Percentiles rank a stretch among this genome's conserved stretches.
Evolutionary conservation across 2,797 vertebrate genomes (phyloP).

Genomic region (Thaleichthys pacificus): DNA sequence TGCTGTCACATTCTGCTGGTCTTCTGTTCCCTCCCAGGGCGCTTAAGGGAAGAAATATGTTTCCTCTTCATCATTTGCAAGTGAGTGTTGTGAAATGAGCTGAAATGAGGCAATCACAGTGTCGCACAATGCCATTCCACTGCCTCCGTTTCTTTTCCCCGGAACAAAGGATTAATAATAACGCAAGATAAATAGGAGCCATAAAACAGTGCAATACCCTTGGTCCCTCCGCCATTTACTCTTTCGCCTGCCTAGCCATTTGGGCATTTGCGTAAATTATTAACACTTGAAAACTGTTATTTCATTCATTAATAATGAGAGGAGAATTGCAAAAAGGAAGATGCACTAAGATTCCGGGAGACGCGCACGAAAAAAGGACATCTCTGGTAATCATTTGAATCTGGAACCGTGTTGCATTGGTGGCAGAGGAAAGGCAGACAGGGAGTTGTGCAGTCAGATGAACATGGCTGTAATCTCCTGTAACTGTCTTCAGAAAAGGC

Average conservation of each 20-base stretch:
- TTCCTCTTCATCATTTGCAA: constrained; percentile 23
- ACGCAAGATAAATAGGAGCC: constrained; percentile 71
- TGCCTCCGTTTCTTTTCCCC: constrained; percentile 44
- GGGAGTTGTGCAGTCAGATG: constrained; percentile 47
- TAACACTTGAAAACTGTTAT: constrained; percentile 80
- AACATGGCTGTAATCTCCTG: constrained; percentile 24
- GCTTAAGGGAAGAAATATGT: constrained; percentile 4
- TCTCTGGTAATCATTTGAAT: constrained; percentile 57
- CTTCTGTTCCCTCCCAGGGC: constrained; percentile 4
- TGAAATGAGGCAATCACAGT: constrained; percentile 33
- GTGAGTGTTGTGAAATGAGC: constrained; percentile 33
- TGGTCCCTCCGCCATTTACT: constrained; percentile 72
- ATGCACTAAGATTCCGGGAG: constrained; percentile 49
- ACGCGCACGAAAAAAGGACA: constrained; percentile 36
- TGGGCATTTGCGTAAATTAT: constrained; percentile 80
- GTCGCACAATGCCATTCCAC: constrained; percentile 19
- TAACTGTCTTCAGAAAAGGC: constrained; percentile 27
- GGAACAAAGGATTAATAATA: constrained; percentile 76
- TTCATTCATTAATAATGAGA: constrained; percentile 84
- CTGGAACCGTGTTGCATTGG: constrained; percentile 24
- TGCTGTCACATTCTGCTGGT: background rate
- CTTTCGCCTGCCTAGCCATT: constrained; percentile 69
- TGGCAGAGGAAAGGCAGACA: constrained; percentile 21
- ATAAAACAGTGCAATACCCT: constrained; percentile 72
- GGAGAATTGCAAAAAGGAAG: constrained; percentile 59